phyloP scores from a whole-genome alignment of 30 jellyfish, hydroid and myxozoan species.

The Phacellophora camtschatica region DNA sequence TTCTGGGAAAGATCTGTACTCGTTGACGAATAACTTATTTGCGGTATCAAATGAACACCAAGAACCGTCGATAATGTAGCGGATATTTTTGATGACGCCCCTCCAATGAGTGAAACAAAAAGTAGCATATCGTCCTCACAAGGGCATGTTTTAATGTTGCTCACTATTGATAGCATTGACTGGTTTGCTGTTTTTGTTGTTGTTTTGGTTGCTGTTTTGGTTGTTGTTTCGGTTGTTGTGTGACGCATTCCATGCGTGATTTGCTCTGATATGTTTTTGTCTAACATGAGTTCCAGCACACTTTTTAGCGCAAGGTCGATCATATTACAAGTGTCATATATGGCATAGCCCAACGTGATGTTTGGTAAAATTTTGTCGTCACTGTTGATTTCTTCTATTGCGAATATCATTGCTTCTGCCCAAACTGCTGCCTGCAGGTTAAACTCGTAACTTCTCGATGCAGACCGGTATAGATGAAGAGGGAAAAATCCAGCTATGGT shows the following conservation, averaged over 20 bases:
- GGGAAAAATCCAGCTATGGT: conserved; percentile 91
- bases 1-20: conserved; percentile 59
- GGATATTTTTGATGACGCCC: conserved; percentile 80
- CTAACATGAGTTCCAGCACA: conserved; percentile 43
- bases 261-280: neutral
- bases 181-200: neutral
- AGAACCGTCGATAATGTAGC: conserved; percentile 41
- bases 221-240: neutral
- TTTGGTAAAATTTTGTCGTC: conserved; percentile 15
- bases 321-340: conserved; percentile 69
- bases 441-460: conserved; percentile 10
- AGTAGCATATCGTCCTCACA: neutral
- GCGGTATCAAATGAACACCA: conserved; percentile 69
- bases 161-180: neutral
- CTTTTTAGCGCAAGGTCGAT: conserved; percentile 72
- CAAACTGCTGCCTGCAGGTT: conserved; percentile 63
- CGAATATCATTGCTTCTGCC: conserved; percentile 74
- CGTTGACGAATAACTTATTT: conserved; percentile 87
- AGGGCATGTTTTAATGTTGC: neutral
- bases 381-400: conserved; percentile 61
- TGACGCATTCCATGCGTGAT: neutral
- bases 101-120: conserved; percentile 79
- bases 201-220: neutral
- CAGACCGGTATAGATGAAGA: conserved; percentile 56
- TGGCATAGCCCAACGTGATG: conserved; percentile 50